Evolutionary conservation across 2,113 vertebrate species (phyloP).

Genomic region (Pimephales promelas): DNA sequence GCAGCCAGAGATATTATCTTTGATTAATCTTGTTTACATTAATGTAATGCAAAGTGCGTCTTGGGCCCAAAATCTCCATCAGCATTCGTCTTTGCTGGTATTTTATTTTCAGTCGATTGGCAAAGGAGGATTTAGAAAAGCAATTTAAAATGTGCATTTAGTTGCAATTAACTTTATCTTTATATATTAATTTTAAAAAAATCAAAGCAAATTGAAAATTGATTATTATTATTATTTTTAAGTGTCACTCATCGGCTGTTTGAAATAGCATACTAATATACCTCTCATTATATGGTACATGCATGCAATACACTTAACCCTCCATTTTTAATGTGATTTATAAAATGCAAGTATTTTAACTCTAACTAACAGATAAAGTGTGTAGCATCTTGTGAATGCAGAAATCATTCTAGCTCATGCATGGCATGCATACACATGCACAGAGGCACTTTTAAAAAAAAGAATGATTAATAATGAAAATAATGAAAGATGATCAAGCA

Average conservation of each 20-base stretch:
- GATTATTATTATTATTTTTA: not conserved
- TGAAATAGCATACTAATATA: not conserved
- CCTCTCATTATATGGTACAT: not conserved
- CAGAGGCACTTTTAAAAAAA: not conserved
- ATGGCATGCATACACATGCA: slow-evolving; percentile 40
- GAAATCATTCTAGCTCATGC: not conserved
- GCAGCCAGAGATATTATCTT: not conserved
- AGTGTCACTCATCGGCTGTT: not conserved
- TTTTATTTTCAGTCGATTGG: not conserved
- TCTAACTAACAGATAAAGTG: too few relatives aligned
- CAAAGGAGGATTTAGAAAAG: not conserved
- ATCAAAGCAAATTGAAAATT: not conserved
- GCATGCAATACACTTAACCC: not conserved
- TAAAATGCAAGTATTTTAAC: not conserved
- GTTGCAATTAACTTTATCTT: not conserved
- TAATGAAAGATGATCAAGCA: slow-evolving; percentile 41
- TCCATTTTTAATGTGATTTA: not conserved
- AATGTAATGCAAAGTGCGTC: not conserved
- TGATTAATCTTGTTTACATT: not conserved
- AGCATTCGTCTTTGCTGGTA: not conserved
- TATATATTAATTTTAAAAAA: not conserved
- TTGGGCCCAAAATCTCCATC: not conserved
- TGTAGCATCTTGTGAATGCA: not conserved
- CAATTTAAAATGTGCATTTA: not conserved
- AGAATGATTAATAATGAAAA: slow-evolving; percentile 31